A percentile compares a stretch with the other conserved stretches of the same genome.
These are phyloP conservation scores for Ammospiza maritima DNA, from an alignment of 2,797 vertebrate species.

Conservation along the genomic window DNA sequence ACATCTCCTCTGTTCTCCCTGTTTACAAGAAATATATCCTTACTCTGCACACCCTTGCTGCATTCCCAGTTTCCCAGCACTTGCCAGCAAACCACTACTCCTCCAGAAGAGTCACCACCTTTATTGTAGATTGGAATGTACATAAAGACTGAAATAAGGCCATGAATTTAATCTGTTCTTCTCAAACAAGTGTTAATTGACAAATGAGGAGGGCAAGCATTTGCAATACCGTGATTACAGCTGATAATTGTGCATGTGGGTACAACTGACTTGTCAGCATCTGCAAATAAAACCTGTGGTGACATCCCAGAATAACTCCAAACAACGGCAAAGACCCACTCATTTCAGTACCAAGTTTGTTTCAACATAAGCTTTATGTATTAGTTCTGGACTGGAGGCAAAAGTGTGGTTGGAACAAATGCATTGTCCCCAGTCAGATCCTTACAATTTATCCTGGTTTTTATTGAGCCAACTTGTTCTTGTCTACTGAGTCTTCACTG, in stretches of 20 bases:
- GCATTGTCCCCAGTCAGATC: background rate
- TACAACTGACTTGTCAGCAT: background rate
- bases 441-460: background rate
- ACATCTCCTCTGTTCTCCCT: background rate
- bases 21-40: background rate
- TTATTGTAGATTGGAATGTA: background rate
- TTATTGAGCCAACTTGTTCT: background rate
- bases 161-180: background rate
- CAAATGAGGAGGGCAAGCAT: constrained; percentile 15
- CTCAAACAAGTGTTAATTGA: constrained; percentile 48
- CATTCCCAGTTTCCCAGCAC: background rate
- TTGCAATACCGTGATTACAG: background rate
- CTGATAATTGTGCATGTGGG: background rate
- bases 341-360: background rate
- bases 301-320: background rate
- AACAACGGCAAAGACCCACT: background rate
- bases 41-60: background rate
- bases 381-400: background rate
- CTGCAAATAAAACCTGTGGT: constrained; percentile 24
- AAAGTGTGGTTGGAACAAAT: background rate
- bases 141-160: background rate
- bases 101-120: background rate
- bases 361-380: constrained; percentile 4
- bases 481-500: background rate
- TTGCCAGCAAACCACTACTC: background rate